A percentile compares a stretch with the other conserved stretches of the same genome.
Evolutionary conservation across 2,797 vertebrate species (phyloP).

Genomic region (Alfaro cultratus): DNA sequence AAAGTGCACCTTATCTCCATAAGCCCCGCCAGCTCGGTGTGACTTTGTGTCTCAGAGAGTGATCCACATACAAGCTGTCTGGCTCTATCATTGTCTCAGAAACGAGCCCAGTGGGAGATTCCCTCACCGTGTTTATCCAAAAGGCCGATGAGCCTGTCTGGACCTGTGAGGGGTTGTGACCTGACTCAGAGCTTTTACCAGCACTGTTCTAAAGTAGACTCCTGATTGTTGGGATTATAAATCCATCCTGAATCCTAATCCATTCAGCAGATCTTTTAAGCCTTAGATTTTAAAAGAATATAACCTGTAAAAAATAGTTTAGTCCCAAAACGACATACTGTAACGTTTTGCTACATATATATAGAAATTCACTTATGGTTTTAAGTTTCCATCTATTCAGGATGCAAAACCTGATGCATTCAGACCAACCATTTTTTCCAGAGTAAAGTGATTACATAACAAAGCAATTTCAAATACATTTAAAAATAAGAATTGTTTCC

Average conservation of each 20-base stretch:
- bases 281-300: neutral
- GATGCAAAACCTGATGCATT: neutral
- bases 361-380: neutral
- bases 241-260: neutral
- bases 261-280: neutral
- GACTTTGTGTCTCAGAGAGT: constrained; percentile 53
- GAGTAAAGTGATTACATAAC: neutral
- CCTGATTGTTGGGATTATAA: neutral
- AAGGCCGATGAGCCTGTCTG: constrained; percentile 33
- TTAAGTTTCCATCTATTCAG: neutral
- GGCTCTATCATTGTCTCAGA: constrained; percentile 58
- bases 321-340: neutral
- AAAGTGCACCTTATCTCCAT: constrained; percentile 69
- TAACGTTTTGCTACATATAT: neutral
- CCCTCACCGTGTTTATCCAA: constrained; percentile 39
- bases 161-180: constrained; percentile 31
- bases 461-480: neutral
- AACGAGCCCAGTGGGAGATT: constrained; percentile 55
- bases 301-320: neutral
- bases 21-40: constrained; percentile 53
- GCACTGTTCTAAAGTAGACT: constrained; percentile 29
- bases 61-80: constrained; percentile 59
- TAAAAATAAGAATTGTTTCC: neutral
- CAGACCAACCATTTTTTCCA: neutral
- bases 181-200: constrained; percentile 43